Percentiles rank a stretch among this genome's conserved stretches.
Conservation (phyloP, 1,140 invertebrate species). For the Drosophila pseudoobscura region DNA sequence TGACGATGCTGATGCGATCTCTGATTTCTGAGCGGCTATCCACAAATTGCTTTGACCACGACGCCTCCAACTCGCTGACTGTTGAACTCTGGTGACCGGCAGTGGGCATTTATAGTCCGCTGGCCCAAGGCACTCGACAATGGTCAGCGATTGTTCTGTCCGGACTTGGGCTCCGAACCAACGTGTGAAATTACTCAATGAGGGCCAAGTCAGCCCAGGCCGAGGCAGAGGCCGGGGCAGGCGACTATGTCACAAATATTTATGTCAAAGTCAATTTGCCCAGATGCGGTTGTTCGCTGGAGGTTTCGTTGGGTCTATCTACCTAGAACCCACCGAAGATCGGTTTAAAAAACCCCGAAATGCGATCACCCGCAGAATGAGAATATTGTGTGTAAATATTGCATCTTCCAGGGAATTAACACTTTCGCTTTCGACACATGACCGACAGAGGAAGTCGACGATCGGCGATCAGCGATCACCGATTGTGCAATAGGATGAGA, state of each 20-base stretch:
- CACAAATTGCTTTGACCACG: conserved; percentile 9
- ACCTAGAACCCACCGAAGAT: conserved; percentile 41
- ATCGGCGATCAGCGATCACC: not conserved
- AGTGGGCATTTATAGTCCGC: conserved; percentile 48
- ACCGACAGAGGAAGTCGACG: not conserved
- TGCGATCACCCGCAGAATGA: not conserved
- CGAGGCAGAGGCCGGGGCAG: conserved; percentile 18
- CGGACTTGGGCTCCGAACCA: not conserved
- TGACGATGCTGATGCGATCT: conserved; percentile 17
- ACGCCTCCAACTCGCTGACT: conserved; percentile 42
- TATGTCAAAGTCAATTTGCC: conserved; percentile 69
- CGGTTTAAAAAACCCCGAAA: not conserved
- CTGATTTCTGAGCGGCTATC: conserved; percentile 20
- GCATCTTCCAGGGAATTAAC: conserved; percentile 59
- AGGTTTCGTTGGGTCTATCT: conserved; percentile 18
- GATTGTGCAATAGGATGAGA: not conserved
- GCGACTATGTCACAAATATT: conserved; percentile 28
- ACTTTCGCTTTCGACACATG: conserved; percentile 56
- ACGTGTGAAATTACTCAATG: conserved; percentile 70
- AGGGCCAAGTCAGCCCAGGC: conserved; percentile 7
- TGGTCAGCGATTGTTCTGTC: conserved; percentile 56
- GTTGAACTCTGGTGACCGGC: conserved; percentile 63
- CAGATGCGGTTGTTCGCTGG: conserved; percentile 15
- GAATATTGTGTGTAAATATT: conserved; percentile 28
- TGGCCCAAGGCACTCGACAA: conserved; percentile 28